Conservation (phyloP, 2,113 vertebrate species). For the Probosciger aterrimus region DNA sequence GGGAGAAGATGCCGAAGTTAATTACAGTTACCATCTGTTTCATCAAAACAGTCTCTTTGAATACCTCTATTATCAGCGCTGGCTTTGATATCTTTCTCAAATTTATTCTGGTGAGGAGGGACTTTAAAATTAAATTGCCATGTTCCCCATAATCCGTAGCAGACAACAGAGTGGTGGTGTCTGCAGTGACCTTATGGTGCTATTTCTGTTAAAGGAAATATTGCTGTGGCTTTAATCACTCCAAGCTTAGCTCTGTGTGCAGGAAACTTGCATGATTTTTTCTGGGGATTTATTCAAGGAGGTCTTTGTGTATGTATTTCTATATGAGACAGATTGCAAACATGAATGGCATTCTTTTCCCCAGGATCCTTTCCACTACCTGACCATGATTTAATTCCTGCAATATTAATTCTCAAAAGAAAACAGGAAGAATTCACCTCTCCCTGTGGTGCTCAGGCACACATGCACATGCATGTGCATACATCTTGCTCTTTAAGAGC, state of each 20-base stretch:
- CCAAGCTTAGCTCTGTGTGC: background rate
- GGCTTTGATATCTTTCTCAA: conserved; percentile 26
- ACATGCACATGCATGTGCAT: fast-evolving
- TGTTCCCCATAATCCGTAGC: background rate
- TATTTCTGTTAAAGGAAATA: conserved; percentile 7
- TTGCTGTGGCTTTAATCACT: background rate
- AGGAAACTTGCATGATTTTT: background rate
- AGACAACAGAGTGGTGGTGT: background rate
- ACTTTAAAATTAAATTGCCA: background rate
- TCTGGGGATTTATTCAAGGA: background rate
- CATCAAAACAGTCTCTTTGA: conserved; percentile 9
- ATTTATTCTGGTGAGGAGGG: background rate
- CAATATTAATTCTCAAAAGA: background rate
- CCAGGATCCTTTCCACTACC: background rate
- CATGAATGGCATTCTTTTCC: background rate
- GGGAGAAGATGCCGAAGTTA: conserved; percentile 31
- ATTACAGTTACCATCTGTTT: conserved; percentile 47
- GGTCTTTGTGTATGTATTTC: background rate
- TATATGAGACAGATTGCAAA: background rate
- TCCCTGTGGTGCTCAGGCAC: fast-evolving
- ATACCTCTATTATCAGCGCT: background rate
- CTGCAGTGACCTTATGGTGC: background rate
- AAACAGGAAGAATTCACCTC: background rate
- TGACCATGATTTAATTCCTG: background rate
- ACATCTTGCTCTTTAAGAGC: background rate